These are phyloP conservation scores for Lithosia quadra DNA, from an alignment of 2,888 invertebrate genomes.

Conservation along the genomic window DNA sequence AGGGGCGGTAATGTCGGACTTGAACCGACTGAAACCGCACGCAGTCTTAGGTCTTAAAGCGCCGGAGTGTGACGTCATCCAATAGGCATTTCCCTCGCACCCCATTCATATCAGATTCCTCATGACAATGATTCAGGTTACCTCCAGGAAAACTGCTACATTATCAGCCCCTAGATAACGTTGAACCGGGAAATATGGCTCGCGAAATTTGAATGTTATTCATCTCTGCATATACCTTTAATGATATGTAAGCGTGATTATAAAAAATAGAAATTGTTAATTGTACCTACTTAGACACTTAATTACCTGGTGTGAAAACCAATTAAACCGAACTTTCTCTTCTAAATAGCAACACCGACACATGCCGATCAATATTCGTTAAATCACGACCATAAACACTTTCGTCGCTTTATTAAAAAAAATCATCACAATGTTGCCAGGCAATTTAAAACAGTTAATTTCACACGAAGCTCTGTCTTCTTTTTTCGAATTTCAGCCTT, in stretches of 20 bases:
- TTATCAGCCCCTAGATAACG: too few species aligned
- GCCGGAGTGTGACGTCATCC: too few species aligned
- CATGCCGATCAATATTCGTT: constrained; percentile 22
- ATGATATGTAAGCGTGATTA: neutral
- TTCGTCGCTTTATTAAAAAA: constrained; percentile 9
- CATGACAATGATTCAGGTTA: too few species aligned
- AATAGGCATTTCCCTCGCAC: too few species aligned
- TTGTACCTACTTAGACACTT: constrained; percentile 5
- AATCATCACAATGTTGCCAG: constrained; percentile 3
- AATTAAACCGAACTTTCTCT: constrained; percentile 17
- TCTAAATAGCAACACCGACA: constrained; percentile 12
- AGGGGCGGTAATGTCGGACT: too few species aligned
- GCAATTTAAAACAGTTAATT: constrained; percentile 11
- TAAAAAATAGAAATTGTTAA: constrained; percentile 4
- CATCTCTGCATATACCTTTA: neutral
- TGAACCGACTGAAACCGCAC: too few species aligned
- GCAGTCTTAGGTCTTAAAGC: too few species aligned
- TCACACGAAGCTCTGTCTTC: neutral
- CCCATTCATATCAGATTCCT: too few species aligned
- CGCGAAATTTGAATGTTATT: neutral
- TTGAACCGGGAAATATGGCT: too few species aligned
- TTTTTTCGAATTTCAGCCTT: neutral
- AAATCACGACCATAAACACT: constrained; percentile 16
- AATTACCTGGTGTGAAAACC: constrained; percentile 11
- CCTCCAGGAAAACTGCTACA: too few species aligned